Conservation (phyloP, 2,797 vertebrate genomes). For the Knipowitschia caucasica region DNA sequence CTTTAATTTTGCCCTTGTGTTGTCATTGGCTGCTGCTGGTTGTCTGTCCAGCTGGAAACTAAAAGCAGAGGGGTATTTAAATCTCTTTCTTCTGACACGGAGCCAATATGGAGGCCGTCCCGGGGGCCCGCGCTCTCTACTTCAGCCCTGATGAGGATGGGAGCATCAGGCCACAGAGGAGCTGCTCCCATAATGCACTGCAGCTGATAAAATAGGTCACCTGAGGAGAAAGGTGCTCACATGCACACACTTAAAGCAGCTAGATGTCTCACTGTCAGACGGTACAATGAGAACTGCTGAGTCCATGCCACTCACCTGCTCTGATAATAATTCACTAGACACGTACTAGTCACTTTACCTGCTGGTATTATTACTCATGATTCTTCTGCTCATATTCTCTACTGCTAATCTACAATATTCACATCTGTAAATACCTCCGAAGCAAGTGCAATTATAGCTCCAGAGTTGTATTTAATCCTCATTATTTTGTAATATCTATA, state of each 20-base stretch:
- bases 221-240: conserved; percentile 33
- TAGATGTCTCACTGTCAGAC: too few species aligned
- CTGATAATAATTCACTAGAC: too few species aligned
- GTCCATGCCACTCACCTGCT: too few species aligned
- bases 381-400: conserved; percentile 17
- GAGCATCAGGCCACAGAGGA: conserved; percentile 23
- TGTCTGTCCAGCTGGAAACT: conserved; percentile 63
- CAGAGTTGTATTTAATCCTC: too few species aligned
- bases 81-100: conserved; percentile 53
- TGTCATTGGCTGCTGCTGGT: conserved; percentile 54
- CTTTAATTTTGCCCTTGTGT: conserved; percentile 60
- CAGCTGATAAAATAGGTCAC: conserved; percentile 49
- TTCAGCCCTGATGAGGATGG: conserved; percentile 36
- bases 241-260: too few species aligned
- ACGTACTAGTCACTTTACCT: too few species aligned
- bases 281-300: too few species aligned
- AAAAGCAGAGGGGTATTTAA: conserved; percentile 68
- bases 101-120: conserved; percentile 50
- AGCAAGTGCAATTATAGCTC: too few species aligned
- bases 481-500: too few species aligned
- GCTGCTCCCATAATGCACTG: conserved; percentile 45
- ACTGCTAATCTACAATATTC: too few species aligned
- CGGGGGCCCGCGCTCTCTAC: conserved; percentile 36
- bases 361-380: too few species aligned
- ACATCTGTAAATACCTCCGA: too few species aligned